These are phyloP conservation scores for Troides oblongomaculatus DNA, from an alignment of 2,888 invertebrate species.

Conservation along the genomic window DNA sequence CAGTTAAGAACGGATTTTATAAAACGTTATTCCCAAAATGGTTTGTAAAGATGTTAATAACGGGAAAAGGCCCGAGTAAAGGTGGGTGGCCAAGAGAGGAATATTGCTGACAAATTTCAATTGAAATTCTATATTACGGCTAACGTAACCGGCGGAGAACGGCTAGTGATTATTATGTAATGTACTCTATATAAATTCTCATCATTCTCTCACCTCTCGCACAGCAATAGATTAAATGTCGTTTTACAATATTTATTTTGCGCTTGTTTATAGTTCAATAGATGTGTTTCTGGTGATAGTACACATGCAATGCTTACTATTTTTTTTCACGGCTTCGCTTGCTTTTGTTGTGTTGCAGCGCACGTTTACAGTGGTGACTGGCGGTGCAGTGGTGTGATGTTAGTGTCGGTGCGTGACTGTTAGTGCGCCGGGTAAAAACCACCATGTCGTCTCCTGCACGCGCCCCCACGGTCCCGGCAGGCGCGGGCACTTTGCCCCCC, in stretches of 20 bases:
- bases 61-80: no score
- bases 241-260: conserved; percentile 37
- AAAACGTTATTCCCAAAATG: no score
- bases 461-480: conserved; percentile 56
- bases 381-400: conserved; percentile 63
- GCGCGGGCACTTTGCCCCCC: conserved; percentile 70
- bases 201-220: conserved; percentile 9
- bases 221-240: conserved; percentile 14
- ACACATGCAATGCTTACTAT: conserved; percentile 52
- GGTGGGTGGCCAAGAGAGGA: no score
- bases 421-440: conserved; percentile 45
- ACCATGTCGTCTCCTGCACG: conserved; percentile 42
- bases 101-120: no score
- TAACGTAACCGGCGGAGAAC: no score
- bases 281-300: conserved; percentile 37
- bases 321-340: conserved; percentile 74
- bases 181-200: background rate
- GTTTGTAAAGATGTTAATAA: no score
- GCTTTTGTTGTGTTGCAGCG: conserved; percentile 73
- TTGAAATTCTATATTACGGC: no score
- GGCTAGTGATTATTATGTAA: conserved; percentile 1
- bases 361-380: conserved; percentile 66
- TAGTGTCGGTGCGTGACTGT: conserved; percentile 41
- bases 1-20: no score
- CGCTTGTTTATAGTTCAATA: conserved; percentile 41